Percentiles rank a stretch among this genome's conserved stretches.
Conservation (phyloP, 2,888 invertebrate genomes). For the Gandaritis pyraliata region DNA sequence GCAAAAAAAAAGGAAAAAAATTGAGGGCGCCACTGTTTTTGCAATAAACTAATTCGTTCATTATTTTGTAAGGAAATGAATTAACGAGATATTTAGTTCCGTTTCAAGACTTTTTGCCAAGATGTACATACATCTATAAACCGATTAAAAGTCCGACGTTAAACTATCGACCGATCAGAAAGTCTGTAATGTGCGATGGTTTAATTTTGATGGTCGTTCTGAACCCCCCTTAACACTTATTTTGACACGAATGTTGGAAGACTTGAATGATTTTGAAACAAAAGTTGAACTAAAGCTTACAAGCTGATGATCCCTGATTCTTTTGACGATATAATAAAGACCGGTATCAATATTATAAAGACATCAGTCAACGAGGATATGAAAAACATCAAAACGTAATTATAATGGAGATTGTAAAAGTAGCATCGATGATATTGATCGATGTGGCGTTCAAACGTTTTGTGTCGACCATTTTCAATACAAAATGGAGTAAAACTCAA, state of each 20-base stretch:
- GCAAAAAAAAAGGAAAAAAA: too few species aligned
- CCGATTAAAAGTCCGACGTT: too few species aligned
- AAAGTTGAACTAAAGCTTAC: background rate
- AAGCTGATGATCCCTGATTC: constrained; percentile 3
- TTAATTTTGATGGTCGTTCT: background rate
- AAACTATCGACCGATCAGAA: too few species aligned
- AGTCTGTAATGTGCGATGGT: too few species aligned
- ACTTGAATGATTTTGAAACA: constrained; percentile 3
- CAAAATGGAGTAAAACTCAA: constrained; percentile 20
- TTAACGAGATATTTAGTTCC: too few species aligned
- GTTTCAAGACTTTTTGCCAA: too few species aligned
- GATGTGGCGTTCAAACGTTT: constrained; percentile 19
- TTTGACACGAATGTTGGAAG: constrained; percentile 13
- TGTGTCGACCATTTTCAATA: constrained; percentile 14
- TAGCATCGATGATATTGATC: constrained; percentile 16
- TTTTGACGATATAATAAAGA: constrained; percentile 27
- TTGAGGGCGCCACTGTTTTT: too few species aligned
- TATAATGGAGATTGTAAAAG: background rate
- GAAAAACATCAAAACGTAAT: constrained; percentile 18
- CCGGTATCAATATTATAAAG: constrained; percentile 8
- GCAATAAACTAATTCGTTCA: too few species aligned
- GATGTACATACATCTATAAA: too few species aligned
- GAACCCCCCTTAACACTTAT: background rate
- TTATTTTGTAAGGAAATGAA: too few species aligned
- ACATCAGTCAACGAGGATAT: constrained; percentile 28